Evolutionary conservation across 2,797 vertebrate genomes (phyloP).

Genomic region (Triplophysa bombifrons): DNA sequence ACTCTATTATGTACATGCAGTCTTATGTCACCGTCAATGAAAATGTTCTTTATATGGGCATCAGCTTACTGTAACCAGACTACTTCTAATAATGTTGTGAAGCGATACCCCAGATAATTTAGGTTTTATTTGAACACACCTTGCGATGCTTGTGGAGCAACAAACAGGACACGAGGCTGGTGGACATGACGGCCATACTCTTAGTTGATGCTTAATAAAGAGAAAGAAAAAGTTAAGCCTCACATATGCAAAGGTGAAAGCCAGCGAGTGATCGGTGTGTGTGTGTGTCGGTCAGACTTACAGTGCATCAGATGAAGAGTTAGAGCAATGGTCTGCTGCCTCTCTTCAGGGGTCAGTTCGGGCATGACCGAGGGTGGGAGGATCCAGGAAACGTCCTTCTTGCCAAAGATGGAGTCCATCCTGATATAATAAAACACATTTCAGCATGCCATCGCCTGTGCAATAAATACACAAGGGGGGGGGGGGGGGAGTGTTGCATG

Average conservation of each 20-base stretch:
- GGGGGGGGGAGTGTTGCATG: not conserved
- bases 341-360: constrained; percentile 65
- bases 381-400: constrained; percentile 67
- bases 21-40: too few species aligned
- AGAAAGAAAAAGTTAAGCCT: not conserved
- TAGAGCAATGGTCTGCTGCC: constrained; percentile 73
- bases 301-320: constrained; percentile 79
- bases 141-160: constrained; percentile 81
- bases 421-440: constrained; percentile 52
- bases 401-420: constrained; percentile 58
- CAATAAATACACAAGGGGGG: not conserved
- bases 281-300: constrained; percentile 55
- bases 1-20: too few species aligned
- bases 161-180: constrained; percentile 80
- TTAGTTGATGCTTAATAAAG: constrained; percentile 74
- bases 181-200: constrained; percentile 83
- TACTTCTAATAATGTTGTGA: too few species aligned
- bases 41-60: too few species aligned
- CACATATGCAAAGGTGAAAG: not conserved
- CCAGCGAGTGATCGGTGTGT: not conserved
- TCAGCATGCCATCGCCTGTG: not conserved
- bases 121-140: constrained; percentile 66
- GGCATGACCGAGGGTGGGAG: constrained; percentile 54
- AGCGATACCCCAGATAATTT: too few species aligned
- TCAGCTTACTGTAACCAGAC: too few species aligned